These are phyloP conservation scores for Sebastes hubbsi DNA, from an alignment of 2,797 vertebrate genomes.

Conservation along the genomic window DNA sequence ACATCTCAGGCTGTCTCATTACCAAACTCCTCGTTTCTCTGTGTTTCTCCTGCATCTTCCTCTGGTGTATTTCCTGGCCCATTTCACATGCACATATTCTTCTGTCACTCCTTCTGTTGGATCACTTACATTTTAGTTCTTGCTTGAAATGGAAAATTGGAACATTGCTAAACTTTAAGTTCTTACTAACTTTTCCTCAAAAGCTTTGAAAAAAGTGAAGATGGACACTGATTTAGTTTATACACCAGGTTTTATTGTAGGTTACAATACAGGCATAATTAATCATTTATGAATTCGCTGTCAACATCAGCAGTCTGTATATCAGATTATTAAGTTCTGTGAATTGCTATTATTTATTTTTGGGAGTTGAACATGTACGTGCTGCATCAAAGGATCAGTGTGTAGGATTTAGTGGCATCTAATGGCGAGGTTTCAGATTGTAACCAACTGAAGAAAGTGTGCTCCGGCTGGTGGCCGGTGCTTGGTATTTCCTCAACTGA, in stretches of 20 bases:
- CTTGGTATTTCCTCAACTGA: no score
- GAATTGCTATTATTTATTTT: not conserved
- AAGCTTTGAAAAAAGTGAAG: not conserved
- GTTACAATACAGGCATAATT: not conserved
- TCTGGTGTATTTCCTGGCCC: not conserved
- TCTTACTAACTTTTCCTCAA: not conserved
- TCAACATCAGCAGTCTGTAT: not conserved
- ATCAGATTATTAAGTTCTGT: not conserved
- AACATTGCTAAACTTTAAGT: not conserved
- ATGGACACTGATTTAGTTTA: not conserved
- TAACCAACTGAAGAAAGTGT: not conserved
- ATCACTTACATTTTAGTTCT: not conserved
- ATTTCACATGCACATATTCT: not conserved
- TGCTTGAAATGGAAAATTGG: not conserved
- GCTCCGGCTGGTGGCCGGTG: no score
- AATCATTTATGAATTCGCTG: not conserved
- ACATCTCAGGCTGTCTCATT: conserved; percentile 4
- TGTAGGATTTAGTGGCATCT: not conserved
- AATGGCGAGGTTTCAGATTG: not conserved
- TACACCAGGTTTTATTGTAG: not conserved
- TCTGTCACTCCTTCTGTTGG: not conserved
- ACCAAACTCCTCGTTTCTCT: not conserved
- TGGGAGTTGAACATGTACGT: not conserved
- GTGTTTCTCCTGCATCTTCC: not conserved
- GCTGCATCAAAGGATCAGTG: not conserved